Evolutionary conservation across 2,797 vertebrate species (phyloP).

Genomic region (Luscinia megarhynchos): DNA sequence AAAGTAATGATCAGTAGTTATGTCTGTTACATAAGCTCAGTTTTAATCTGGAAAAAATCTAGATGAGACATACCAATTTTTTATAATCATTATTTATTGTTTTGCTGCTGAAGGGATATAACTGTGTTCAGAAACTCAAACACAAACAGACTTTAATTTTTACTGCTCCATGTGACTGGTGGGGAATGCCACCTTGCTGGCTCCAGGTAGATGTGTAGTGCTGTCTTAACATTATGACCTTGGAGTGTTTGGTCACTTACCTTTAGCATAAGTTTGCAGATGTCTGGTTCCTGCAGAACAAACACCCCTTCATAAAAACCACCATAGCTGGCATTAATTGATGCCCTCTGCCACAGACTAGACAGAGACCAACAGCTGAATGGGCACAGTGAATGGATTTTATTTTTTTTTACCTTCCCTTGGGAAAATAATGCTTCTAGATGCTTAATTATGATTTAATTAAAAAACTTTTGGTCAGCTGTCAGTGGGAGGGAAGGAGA

Average conservation of each 20-base stretch:
- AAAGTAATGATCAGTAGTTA: background rate
- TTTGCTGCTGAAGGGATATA: background rate
- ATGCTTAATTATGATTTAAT: slow-evolving; percentile 55
- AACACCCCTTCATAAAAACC: background rate
- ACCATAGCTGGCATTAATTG: background rate
- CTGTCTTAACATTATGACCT: background rate
- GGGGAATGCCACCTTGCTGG: background rate
- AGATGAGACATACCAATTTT: background rate
- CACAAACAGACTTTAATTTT: background rate
- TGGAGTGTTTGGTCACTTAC: background rate
- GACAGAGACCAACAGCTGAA: background rate
- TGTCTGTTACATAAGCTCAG: background rate
- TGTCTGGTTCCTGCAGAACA: background rate
- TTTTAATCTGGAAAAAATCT: background rate
- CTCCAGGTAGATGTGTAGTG: background rate
- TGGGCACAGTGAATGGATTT: slow-evolving; percentile 2
- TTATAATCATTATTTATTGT: background rate
- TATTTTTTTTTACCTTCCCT: background rate
- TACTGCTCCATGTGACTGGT: rapidly evolving
- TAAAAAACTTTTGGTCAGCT: slow-evolving; percentile 9
- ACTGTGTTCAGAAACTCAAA: background rate
- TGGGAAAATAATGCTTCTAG: slow-evolving; percentile 7
- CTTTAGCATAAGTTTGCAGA: background rate
- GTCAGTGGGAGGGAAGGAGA: background rate
- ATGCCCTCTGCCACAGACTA: background rate